Conservation (phyloP, 1,140 invertebrate species). For the Eciton burchellii region DNA sequence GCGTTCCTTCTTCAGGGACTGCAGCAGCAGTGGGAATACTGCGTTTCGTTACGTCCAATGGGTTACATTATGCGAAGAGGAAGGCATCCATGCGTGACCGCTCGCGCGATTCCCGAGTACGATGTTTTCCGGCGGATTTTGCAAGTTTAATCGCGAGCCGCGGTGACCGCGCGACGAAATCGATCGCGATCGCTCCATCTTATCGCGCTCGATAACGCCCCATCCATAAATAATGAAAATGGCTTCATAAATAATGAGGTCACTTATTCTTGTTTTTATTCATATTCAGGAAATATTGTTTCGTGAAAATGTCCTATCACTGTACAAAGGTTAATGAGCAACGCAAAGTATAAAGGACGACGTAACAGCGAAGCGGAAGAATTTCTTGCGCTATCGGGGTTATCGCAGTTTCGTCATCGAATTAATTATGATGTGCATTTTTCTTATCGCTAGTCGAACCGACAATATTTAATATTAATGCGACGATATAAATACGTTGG, state of each 20-base stretch:
- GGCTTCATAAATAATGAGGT: not conserved
- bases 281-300: not conserved
- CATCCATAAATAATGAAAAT: not conserved
- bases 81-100: conserved; percentile 16
- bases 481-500: no score
- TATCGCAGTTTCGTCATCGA: not conserved
- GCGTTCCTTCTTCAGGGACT: conserved; percentile 17
- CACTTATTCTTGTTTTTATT: not conserved
- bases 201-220: not conserved
- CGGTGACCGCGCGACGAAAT: not conserved
- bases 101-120: conserved; percentile 11
- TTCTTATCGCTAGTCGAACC: not conserved
- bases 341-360: conserved; percentile 4
- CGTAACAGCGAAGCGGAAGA: not conserved
- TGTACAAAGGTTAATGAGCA: not conserved
- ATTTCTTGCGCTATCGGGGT: not conserved
- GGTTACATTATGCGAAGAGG: conserved; percentile 10
- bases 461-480: no score
- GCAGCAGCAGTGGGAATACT: conserved; percentile 51
- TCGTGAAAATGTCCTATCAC: not conserved
- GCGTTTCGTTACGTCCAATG: conserved; percentile 43
- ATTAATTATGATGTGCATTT: conserved; percentile 3
- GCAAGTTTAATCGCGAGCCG: conserved; percentile 10
- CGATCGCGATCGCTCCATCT: no score
- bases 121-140: conserved; percentile 8